These are phyloP conservation scores for Stegostoma tigrinum DNA, from an alignment of 2,113 vertebrate genomes.

Conservation along the genomic window DNA sequence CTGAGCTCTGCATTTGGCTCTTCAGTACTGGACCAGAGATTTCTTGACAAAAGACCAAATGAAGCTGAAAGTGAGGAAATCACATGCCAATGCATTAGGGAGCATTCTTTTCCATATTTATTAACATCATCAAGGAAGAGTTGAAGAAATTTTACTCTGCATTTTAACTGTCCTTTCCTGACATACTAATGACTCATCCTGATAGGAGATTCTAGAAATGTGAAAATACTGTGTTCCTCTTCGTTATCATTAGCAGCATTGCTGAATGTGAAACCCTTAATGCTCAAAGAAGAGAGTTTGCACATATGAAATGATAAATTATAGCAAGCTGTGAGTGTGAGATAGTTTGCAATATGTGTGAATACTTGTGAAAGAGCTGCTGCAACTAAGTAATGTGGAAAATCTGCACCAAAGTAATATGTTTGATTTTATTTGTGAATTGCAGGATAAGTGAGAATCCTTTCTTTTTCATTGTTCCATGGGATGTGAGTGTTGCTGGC, in stretches of 20 bases:
- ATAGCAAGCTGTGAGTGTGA: not conserved
- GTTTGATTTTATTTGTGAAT: not conserved
- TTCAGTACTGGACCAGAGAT: not conserved
- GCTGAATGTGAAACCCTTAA: not conserved
- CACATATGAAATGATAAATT: not conserved
- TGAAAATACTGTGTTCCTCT: not conserved
- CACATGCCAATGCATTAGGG: not conserved
- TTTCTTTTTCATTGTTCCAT: not conserved
- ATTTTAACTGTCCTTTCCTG: not conserved
- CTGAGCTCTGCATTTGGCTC: not conserved
- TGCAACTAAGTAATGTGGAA: not conserved
- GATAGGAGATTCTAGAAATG: not conserved
- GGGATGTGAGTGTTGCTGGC: not conserved
- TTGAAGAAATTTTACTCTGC: not conserved
- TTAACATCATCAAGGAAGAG: not conserved
- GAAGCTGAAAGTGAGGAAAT: not conserved
- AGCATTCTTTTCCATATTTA: not conserved
- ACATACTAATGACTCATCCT: not conserved
- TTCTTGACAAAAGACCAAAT: not conserved
- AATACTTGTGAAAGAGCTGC: slow-evolving; percentile 8
- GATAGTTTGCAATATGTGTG: not conserved
- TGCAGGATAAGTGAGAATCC: not conserved
- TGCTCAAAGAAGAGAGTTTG: not conserved
- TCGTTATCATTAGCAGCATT: not conserved
- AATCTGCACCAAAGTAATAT: not conserved